A percentile compares a stretch with the other conserved stretches of the same genome.
These are phyloP conservation scores for Heteractis magnifica DNA, from an alignment of 92 coral and sea anemone genomes.

Conservation along the genomic window DNA sequence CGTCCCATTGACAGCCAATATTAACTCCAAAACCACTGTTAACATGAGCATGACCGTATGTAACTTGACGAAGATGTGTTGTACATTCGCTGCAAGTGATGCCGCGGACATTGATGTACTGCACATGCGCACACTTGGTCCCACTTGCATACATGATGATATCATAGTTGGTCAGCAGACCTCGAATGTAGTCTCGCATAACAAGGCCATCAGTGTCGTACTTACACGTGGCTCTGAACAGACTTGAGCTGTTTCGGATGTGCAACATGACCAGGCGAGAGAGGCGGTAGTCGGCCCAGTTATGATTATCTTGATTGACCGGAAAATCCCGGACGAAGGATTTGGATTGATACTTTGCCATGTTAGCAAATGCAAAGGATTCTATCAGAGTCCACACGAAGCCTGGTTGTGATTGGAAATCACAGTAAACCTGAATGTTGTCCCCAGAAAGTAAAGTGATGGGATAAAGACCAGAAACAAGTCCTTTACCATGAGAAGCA, in stretches of 20 bases:
- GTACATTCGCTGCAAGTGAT: constrained; percentile 14
- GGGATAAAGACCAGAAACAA: constrained; percentile 31
- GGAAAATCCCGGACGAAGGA: constrained; percentile 21
- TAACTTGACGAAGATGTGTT: background rate
- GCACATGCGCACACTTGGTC: background rate
- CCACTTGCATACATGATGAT: background rate
- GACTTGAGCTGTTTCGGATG: constrained; percentile 13
- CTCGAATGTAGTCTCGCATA: constrained; percentile 15
- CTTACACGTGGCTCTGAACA: constrained; percentile 21
- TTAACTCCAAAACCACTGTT: background rate
- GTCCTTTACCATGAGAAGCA: background rate
- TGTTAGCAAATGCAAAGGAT: constrained; percentile 14
- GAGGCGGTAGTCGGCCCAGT: constrained; percentile 38
- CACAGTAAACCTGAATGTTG: constrained; percentile 34
- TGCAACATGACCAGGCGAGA: constrained; percentile 19
- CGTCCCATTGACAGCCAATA: constrained; percentile 21
- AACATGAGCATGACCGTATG: background rate
- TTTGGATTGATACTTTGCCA: background rate
- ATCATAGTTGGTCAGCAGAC: background rate
- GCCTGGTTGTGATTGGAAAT: constrained; percentile 34
- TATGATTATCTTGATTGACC: constrained; percentile 3
- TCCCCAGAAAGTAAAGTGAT: constrained; percentile 22
- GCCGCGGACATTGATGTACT: constrained; percentile 21
- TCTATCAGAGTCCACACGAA: constrained; percentile 28
- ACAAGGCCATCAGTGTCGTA: constrained; percentile 22